These are phyloP conservation scores for Hermodice carunculata DNA, from an alignment of 2,888 invertebrate genomes.

Conservation along the genomic window DNA sequence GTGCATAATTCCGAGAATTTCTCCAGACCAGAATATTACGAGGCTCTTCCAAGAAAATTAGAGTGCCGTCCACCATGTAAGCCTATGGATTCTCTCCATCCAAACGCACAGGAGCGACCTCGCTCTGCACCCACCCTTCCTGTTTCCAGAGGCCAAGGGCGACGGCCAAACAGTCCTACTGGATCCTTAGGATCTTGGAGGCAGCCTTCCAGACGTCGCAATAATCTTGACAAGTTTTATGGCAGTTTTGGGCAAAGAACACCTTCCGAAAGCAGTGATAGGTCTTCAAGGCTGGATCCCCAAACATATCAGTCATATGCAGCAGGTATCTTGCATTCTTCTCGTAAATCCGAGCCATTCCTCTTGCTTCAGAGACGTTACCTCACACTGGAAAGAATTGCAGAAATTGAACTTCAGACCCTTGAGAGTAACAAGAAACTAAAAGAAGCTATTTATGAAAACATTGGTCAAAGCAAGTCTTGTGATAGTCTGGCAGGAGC, in stretches of 20 bases:
- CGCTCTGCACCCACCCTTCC: not conserved
- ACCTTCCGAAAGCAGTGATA: conserved; percentile 52
- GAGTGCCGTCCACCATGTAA: too few species aligned
- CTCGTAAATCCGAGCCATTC: conserved; percentile 83
- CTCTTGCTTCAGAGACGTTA: conserved; percentile 89
- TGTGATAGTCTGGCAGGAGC: conserved; percentile 5
- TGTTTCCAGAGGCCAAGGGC: not conserved
- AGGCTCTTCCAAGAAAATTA: too few species aligned
- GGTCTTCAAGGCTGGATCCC: conserved; percentile 57
- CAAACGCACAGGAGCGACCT: too few species aligned
- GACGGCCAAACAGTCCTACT: not conserved
- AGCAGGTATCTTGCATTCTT: conserved; percentile 74
- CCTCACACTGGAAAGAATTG: conserved; percentile 85
- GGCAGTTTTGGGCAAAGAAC: not conserved
- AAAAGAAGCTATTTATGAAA: conserved; percentile 2
- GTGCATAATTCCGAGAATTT: too few species aligned
- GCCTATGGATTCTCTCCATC: too few species aligned
- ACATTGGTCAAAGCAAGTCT: too few species aligned
- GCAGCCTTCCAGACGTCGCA: not conserved
- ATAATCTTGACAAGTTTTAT: too few species aligned
- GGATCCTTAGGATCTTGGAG: not conserved
- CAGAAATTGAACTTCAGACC: conserved; percentile 55
- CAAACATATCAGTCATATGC: conserved; percentile 65
- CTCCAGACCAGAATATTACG: too few species aligned
- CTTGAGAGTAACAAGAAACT: conserved; percentile 9